Percentiles rank a stretch among this genome's conserved stretches.
Evolutionary conservation across 2,797 vertebrate species (phyloP).

Genomic region (Xenopus petersii): DNA sequence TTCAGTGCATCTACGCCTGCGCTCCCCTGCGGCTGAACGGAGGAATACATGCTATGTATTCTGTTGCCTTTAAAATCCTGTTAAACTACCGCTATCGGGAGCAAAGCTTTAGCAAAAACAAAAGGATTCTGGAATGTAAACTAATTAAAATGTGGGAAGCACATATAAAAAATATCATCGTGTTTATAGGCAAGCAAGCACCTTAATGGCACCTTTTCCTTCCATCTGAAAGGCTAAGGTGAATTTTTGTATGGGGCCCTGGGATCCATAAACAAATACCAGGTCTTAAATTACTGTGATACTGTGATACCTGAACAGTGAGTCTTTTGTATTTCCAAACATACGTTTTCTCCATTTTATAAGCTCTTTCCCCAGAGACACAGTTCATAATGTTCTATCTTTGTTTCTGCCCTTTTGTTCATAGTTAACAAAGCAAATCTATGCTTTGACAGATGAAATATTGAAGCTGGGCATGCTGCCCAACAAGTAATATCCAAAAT

Average conservation of each 20-base stretch:
- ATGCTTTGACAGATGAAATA: neutral
- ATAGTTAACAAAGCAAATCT: constrained; percentile 15
- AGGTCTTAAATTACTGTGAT: constrained; percentile 11
- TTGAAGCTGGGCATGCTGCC: constrained; percentile 17
- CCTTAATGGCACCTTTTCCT: neutral
- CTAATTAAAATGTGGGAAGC: neutral
- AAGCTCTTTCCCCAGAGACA: neutral
- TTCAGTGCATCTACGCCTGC: too few species aligned
- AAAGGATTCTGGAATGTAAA: neutral
- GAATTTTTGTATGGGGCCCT: neutral
- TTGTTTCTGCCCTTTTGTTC: constrained; percentile 10
- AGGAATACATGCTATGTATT: too few species aligned
- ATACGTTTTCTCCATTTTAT: neutral
- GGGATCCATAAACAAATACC: neutral
- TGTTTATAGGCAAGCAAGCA: constrained; percentile 42
- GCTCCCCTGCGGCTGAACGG: too few species aligned
- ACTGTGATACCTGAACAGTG: constrained; percentile 21
- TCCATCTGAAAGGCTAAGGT: neutral
- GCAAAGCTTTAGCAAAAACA: neutral
- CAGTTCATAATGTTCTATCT: constrained; percentile 11
- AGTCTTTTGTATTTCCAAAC: constrained; percentile 5
- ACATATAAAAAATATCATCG: constrained; percentile 53
- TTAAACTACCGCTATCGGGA: too few species aligned
- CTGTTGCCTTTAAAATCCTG: too few species aligned
- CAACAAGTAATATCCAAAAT: neutral